phyloP scores from a whole-genome alignment of 2,113 vertebrate genomes.

The Mixornis gularis region DNA sequence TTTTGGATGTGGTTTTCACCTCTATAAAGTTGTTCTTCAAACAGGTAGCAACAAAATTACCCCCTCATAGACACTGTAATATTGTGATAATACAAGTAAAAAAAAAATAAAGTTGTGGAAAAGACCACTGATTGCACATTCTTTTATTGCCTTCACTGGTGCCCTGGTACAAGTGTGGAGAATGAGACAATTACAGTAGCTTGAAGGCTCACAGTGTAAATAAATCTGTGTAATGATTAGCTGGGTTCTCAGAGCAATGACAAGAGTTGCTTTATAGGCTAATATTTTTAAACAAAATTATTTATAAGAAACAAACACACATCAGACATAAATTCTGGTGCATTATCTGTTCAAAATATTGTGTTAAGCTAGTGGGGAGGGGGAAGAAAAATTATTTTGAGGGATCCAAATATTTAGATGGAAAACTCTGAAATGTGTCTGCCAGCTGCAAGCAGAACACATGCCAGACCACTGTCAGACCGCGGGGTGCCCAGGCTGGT shows the following conservation, averaged over 20 bases:
- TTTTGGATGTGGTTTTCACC: not conserved
- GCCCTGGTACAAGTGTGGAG: not conserved
- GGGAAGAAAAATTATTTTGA: not conserved
- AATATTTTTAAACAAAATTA: not conserved
- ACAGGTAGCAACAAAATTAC: not conserved
- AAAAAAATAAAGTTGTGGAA: not conserved
- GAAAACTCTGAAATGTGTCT: not conserved
- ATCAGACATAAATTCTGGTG: not conserved
- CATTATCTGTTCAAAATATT: not conserved
- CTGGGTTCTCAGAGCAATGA: not conserved
- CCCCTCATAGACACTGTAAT: not conserved
- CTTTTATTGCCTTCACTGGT: not conserved
- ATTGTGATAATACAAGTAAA: not conserved
- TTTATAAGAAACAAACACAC: not conserved
- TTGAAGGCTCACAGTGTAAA: not conserved
- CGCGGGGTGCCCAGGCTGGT: too few relatives aligned
- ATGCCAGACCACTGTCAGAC: not conserved
- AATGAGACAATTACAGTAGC: constrained; percentile 2
- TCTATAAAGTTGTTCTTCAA: not conserved
- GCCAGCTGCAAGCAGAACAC: not conserved
- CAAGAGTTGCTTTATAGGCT: not conserved
- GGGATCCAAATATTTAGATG: not conserved
- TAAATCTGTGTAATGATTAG: constrained; percentile 37
- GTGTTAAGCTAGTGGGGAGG: not conserved
- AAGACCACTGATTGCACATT: not conserved